Conservation (phyloP, 2,888 invertebrate species). For the Drosophila antonietae region DNA sequence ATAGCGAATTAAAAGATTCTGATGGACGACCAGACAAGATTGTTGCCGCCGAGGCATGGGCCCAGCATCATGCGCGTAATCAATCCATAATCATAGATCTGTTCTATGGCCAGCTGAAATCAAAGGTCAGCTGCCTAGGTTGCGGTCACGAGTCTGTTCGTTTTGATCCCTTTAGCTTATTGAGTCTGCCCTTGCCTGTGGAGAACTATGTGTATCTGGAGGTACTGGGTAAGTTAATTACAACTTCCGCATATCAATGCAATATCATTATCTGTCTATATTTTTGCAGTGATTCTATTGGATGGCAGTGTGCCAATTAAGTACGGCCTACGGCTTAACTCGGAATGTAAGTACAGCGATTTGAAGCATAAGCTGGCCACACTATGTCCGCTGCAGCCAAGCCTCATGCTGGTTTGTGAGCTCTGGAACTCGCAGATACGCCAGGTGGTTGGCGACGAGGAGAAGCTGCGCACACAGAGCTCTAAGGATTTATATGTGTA, state of each 20-base stretch:
- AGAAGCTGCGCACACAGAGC: conserved; percentile 85
- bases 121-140: conserved; percentile 91
- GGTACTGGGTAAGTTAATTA: conserved; percentile 87
- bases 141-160: conserved; percentile 94
- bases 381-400: conserved; percentile 87
- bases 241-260: too few species aligned
- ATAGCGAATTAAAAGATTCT: conserved; percentile 90
- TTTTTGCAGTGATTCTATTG: conserved; percentile 88
- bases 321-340: conserved; percentile 93
- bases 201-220: conserved; percentile 93
- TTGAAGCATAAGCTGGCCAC: conserved; percentile 90
- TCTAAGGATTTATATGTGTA: conserved; percentile 88
- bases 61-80: conserved; percentile 92
- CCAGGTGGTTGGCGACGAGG: conserved; percentile 86
- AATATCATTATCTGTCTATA: neutral
- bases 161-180: conserved; percentile 96
- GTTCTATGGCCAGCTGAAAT: conserved; percentile 96
- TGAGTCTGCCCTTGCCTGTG: conserved; percentile 95
- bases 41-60: conserved; percentile 92
- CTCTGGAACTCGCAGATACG: conserved; percentile 89
- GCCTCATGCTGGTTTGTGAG: conserved; percentile 90
- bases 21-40: conserved; percentile 91
- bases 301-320: conserved; percentile 93
- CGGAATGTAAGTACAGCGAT: conserved; percentile 92
- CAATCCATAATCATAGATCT: conserved; percentile 94